phyloP scores from a whole-genome alignment of 1,140 invertebrate species.

The Tetramorium alpestre region DNA sequence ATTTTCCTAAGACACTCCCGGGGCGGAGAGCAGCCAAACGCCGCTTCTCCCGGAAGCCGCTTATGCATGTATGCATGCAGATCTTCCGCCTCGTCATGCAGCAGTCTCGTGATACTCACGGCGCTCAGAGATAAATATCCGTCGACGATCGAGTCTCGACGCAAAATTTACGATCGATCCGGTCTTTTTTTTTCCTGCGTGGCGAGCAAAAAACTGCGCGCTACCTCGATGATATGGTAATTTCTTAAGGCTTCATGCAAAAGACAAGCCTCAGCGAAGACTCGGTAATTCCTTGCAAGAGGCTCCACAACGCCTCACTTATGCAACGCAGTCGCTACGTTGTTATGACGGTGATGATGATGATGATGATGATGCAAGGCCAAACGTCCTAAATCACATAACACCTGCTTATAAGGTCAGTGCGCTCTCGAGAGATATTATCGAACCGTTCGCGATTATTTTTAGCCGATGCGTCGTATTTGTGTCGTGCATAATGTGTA shows the following conservation, averaged over 20 bases:
- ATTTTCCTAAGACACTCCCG: neutral
- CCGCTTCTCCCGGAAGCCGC: neutral
- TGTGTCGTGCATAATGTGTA: constrained; percentile 9
- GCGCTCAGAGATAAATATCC: neutral
- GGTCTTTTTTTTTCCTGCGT: neutral
- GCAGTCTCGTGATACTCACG: neutral
- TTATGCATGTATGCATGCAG: neutral
- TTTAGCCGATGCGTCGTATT: constrained; percentile 11
- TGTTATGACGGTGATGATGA: constrained; percentile 22
- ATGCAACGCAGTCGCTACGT: constrained; percentile 41
- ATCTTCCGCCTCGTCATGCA: constrained; percentile 11
- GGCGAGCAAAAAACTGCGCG: neutral
- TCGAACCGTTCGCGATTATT: constrained; percentile 21
- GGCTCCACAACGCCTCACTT: constrained; percentile 18
- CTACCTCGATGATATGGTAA: constrained; percentile 21
- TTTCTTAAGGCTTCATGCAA: constrained; percentile 46
- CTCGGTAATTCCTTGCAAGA: constrained; percentile 40
- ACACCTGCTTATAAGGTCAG: constrained; percentile 48
- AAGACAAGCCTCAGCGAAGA: constrained; percentile 19
- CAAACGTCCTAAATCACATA: constrained; percentile 53
- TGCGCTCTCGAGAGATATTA: constrained; percentile 33
- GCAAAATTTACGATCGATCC: constrained; percentile 20
- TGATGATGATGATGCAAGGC: constrained; percentile 47
- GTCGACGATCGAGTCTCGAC: neutral
- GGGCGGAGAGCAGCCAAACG: neutral